Base-by-base conservation (phyloP, 2,888 invertebrate species). In the Oxycera nigricornis region DNA sequence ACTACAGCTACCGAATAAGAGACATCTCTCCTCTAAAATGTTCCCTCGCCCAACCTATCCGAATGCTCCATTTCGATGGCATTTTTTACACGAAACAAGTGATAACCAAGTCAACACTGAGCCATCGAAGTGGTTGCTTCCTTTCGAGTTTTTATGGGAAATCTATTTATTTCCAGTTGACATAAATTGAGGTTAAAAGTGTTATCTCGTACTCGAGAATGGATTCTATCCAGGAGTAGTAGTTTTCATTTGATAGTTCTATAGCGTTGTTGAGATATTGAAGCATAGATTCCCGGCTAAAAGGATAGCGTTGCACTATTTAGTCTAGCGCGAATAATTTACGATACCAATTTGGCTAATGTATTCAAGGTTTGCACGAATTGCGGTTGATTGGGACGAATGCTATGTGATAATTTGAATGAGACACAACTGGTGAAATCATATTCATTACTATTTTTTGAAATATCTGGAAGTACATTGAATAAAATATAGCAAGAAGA, bases 131-230 rank as follows among this genome's bases (percentile, higher is more conserved):
- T 46, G 46, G 46, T 14, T 46, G 46, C 6, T 46, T 46, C 46
- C 28, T n/a, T 59, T 59, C 30, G 24, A 17, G 59, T 59, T 59
- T 59, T 59, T 59, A 59, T 59, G 59, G 59, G 30, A 59, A 59
- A 59, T 59, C 59, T 59, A 59, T 59, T 59, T 59, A 59, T 59
- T 59, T 26, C 30, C 59, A 28, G 59, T 59, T 59, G 59, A 59
- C 59, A 59, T 30, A 59, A 59, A 59, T 59, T 59, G 59, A 59
- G 59, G 59, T 26, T 59, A 59, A 59, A 59, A 14, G 59, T 59
- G 59, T 59, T 59, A 59, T 59, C 59, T 59, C 28, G 28, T 59
- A 9, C 24, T 59, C n/a, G 6, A 30, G 4, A 59, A 28, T 30
- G 30, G 30, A 22, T 9, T n/a, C 6, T 7, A 11, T 28, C 9